Conservation (phyloP, 2,888 invertebrate species). For the Temnothorax rugatulus region DNA sequence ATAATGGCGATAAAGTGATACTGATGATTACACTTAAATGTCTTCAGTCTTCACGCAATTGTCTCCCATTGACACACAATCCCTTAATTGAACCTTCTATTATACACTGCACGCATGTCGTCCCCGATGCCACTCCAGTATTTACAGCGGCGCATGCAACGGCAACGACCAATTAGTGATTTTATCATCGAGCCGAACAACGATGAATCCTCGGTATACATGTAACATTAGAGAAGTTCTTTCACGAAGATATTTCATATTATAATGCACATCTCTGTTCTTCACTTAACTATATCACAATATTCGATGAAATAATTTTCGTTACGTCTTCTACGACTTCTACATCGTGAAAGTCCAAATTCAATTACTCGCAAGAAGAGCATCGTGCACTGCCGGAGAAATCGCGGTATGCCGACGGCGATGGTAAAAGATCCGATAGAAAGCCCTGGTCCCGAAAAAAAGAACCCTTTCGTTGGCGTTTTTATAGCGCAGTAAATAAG, state of each 20-base stretch:
- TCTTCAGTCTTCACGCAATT: conserved; percentile 66
- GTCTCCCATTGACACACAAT: conserved; percentile 68
- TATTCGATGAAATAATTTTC: background rate
- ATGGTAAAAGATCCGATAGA: conserved; percentile 34
- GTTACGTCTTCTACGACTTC: no score
- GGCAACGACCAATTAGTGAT: background rate
- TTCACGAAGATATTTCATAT: background rate
- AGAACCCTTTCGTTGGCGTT: conserved; percentile 62
- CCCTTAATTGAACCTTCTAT: conserved; percentile 53
- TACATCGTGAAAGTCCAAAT: background rate
- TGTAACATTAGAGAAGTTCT: background rate
- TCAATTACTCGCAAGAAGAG: conserved; percentile 29
- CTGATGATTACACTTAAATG: conserved; percentile 64
- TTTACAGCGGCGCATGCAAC: background rate
- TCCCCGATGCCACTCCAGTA: background rate
- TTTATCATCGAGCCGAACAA: background rate
- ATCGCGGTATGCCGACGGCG: conserved; percentile 35
- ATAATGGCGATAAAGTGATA: conserved; percentile 50
- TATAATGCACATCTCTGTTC: background rate
- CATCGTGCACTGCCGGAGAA: conserved; percentile 17
- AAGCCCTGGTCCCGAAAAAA: conserved; percentile 49
- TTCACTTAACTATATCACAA: background rate
- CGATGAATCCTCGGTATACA: background rate
- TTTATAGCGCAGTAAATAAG: conserved; percentile 84
- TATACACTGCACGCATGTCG: conserved; percentile 35